Percentiles rank a stretch among this genome's conserved stretches.
Conservation (phyloP, 1,140 invertebrate species). For the Lepidurus apus region DNA sequence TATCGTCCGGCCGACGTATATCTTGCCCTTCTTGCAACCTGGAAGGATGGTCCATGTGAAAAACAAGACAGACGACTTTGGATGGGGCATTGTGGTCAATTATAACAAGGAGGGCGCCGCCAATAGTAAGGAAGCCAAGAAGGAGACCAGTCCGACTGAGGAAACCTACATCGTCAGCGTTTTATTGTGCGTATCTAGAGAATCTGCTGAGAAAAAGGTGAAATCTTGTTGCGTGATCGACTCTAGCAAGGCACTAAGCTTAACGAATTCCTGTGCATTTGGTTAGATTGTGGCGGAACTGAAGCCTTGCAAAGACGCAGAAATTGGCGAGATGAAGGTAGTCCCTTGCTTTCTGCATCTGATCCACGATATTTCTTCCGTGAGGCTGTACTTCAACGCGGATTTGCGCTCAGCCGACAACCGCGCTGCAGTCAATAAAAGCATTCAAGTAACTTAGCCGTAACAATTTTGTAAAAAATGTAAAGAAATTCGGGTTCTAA, state of each 20-base stretch:
- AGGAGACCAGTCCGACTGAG: constrained; percentile 51
- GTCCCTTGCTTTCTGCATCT: constrained; percentile 76
- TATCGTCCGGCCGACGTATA: constrained; percentile 78
- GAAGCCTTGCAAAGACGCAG: constrained; percentile 45
- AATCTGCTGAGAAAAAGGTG: constrained; percentile 48
- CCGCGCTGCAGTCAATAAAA: constrained; percentile 75
- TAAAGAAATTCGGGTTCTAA: constrained; percentile 21
- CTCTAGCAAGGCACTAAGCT: too few species aligned
- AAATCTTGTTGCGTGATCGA: constrained; percentile 30
- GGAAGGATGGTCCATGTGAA: constrained; percentile 89
- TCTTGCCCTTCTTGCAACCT: constrained; percentile 89
- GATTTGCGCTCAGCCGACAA: constrained; percentile 80
- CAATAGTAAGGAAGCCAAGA: constrained; percentile 46
- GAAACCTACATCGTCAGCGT: constrained; percentile 68
- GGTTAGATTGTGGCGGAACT: constrained; percentile 36
- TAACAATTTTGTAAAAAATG: not conserved
- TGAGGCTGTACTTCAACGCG: constrained; percentile 82
- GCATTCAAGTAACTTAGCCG: constrained; percentile 56
- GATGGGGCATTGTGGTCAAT: constrained; percentile 93
- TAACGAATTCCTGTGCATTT: constrained; percentile 24
- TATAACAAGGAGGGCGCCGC: constrained; percentile 67
- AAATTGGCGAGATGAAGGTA: constrained; percentile 79
- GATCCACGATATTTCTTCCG: constrained; percentile 80
- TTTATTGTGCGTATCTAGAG: constrained; percentile 66
- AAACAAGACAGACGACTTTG: constrained; percentile 78